These are phyloP conservation scores for Helostoma temminkii DNA, from an alignment of 2,797 vertebrate genomes.

Conservation along the genomic window DNA sequence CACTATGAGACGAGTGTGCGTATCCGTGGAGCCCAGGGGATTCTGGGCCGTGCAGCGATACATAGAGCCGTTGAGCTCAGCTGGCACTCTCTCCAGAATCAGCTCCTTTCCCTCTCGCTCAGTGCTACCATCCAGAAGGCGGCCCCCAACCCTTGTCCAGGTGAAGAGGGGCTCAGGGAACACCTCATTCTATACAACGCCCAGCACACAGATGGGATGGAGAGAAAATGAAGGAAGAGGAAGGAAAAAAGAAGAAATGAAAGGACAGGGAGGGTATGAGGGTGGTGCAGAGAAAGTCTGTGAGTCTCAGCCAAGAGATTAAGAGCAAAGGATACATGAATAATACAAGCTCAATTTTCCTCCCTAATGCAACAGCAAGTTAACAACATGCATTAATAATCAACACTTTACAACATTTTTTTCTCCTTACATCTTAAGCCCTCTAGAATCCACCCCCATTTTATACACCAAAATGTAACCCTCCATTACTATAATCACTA, in stretches of 20 bases:
- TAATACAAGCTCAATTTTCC: conserved; percentile 74
- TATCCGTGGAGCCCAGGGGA: conserved; percentile 96
- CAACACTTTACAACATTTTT: conserved; percentile 68
- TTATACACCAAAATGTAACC: conserved; percentile 46
- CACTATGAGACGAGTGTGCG: conserved; percentile 97
- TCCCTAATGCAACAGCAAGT: conserved; percentile 69
- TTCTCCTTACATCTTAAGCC: conserved; percentile 31
- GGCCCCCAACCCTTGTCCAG: conserved; percentile 95
- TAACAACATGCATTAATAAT: conserved; percentile 83
- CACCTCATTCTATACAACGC: conserved; percentile 90
- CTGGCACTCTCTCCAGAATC: conserved; percentile 93
- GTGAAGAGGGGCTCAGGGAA: conserved; percentile 97
- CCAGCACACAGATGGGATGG: conserved; percentile 18
- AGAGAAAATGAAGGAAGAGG: not conserved
- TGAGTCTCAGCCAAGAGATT: conserved; percentile 61
- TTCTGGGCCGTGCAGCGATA: conserved; percentile 98
- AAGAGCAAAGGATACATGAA: conserved; percentile 74
- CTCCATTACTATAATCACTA: conserved; percentile 17
- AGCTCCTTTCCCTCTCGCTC: conserved; percentile 93
- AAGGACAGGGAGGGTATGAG: conserved; percentile 9
- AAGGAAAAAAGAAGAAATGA: not conserved
- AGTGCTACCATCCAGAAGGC: conserved; percentile 91
- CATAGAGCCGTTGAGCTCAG: conserved; percentile 98
- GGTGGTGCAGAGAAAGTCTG: conserved; percentile 41
- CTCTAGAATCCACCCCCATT: conserved; percentile 31